Conservation (phyloP, 2,888 invertebrate species). For the Hofmannophila pseudospretella region DNA sequence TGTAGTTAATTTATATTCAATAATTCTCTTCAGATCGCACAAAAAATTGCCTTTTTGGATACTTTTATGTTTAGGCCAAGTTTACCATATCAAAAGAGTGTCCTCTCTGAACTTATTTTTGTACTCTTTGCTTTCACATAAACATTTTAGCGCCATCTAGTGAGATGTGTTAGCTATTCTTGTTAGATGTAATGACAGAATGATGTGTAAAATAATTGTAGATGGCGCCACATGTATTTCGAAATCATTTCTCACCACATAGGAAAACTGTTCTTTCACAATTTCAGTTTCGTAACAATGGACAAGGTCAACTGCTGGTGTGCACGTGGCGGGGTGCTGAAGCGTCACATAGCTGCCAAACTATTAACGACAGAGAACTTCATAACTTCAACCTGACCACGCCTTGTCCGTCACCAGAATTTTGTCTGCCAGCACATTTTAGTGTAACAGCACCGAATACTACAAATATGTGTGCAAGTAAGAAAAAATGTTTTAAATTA, state of each 20-base stretch:
- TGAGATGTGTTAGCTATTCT: background rate
- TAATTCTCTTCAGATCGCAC: too few species aligned
- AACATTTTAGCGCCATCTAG: slow-evolving; percentile 4
- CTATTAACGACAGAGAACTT: slow-evolving; percentile 54
- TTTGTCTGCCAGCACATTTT: slow-evolving; percentile 74
- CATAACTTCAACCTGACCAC: slow-evolving; percentile 66
- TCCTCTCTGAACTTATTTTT: too few species aligned
- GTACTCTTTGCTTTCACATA: too few species aligned
- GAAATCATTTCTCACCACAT: background rate
- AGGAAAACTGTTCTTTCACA: background rate
- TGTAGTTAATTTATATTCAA: too few species aligned
- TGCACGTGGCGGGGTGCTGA: slow-evolving; percentile 77
- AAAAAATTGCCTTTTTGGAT: too few species aligned
- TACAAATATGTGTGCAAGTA: slow-evolving; percentile 79
- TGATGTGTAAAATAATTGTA: background rate
- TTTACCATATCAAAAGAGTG: too few species aligned
- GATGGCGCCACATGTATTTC: slow-evolving; percentile 2
- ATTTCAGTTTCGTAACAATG: slow-evolving; percentile 70
- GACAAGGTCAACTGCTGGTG: slow-evolving; percentile 73
- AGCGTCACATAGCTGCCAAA: slow-evolving; percentile 64
- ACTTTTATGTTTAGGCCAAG: too few species aligned
- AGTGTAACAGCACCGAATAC: slow-evolving; percentile 67
- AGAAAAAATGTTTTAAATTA: slow-evolving; percentile 21
- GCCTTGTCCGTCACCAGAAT: slow-evolving; percentile 65
- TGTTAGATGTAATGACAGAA: background rate